Conservation (phyloP, 2,797 vertebrate species). For the Myioborus miniatus region DNA sequence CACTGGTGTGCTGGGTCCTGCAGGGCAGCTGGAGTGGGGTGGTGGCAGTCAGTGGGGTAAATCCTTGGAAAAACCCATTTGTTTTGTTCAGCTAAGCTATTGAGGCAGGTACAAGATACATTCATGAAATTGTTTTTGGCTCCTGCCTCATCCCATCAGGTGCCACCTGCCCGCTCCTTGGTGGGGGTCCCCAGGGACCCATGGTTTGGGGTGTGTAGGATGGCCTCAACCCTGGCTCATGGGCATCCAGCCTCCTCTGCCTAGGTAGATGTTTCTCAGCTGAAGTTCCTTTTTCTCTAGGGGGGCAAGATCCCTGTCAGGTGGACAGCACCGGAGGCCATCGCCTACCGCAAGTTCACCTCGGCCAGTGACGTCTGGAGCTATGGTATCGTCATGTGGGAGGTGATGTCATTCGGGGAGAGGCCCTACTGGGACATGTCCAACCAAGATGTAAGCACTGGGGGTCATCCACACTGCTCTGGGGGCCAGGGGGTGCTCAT, state of each 20-base stretch:
- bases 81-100: neutral
- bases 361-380: constrained; percentile 98
- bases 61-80: neutral
- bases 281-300: constrained; percentile 64
- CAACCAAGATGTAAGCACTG: constrained; percentile 92
- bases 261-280: neutral
- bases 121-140: neutral
- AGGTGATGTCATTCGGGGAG: constrained; percentile 98
- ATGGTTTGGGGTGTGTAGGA: fast-evolving
- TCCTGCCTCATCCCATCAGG: fast-evolving
- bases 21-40: neutral
- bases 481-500: neutral
- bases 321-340: constrained; percentile 97
- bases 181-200: fast-evolving
- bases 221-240: fast-evolving
- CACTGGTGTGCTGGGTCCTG: neutral
- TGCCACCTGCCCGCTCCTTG: neutral
- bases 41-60: neutral
- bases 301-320: constrained; percentile 98
- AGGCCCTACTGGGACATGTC: constrained; percentile 99
- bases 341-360: constrained; percentile 97
- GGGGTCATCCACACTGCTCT: neutral
- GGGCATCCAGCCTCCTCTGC: neutral
- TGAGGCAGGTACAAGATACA: neutral
- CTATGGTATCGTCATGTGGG: constrained; percentile 99